Evolutionary conservation across 2,113 vertebrate genomes (phyloP), one percentile per base, ranked within the genome.

Genomic region (Chascanopsetta lugubris): DNA sequence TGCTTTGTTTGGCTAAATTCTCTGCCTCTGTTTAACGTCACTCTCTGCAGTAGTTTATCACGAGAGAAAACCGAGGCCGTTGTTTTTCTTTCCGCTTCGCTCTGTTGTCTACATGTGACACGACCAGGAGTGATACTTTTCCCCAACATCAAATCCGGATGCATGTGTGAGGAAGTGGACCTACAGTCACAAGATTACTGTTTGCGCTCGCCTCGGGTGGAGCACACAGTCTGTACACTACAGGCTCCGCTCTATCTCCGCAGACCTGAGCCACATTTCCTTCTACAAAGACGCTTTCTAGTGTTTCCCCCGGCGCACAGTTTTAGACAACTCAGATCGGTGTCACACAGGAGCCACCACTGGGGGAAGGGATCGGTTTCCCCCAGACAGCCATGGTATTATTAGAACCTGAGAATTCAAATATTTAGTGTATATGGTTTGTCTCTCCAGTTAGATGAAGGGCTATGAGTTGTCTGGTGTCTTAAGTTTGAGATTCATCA

Each of bases 101-200:
- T 45, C 30, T 38, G 7, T 53, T 40, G 18, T 61, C 69, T 62
- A 55, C 75, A 49, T 59, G 69, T 67, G 65, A 77, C 27, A 48
- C 58, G 63, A 64, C 18, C 38, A 61, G 50, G 11, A 69, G 69
- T 57, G 30, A 61, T 50, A 84, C 53, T 61, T 81, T 71, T 59
- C 53, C 54, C 30, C 38, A 66, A 67, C 72, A 62, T 20, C 66
- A 49, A 71, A 63, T 85, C 80, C 77, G 72, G 80, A 89, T 82
- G 72, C 75, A 72, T 77, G 67, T 75, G 76, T 70, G 72, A 85
- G 75, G 81, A 86, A 80, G 81, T 84, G 46, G 25, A 75, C 72
- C 48, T 61, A 59, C 54, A 85, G 85, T 88, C 86, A 90, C 87
- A 77, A 86, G 83, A 86, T 84, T 59, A 80, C 42, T 89, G 87